Percentiles rank a stretch among this genome's conserved stretches.
Evolutionary conservation across 1,140 invertebrate genomes (phyloP).

Genomic region (Drosophila ironensis): DNA sequence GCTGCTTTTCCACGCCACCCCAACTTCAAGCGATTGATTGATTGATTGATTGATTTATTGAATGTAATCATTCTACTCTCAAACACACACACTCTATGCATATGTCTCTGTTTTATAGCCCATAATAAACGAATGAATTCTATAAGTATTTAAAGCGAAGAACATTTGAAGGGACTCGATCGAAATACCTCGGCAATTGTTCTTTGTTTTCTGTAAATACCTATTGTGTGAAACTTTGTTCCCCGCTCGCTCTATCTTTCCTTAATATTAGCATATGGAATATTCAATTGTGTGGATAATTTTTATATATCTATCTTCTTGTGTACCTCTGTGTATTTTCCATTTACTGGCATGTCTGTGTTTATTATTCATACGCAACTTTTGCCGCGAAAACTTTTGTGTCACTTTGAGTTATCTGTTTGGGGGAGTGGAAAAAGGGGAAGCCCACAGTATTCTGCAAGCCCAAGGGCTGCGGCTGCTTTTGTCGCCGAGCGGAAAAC

Average conservation of each 20-base stretch:
- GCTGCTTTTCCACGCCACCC: slow-evolving; percentile 23
- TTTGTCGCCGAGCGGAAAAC: slow-evolving; percentile 2
- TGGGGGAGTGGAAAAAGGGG: neutral
- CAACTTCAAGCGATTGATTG: slow-evolving; percentile 33
- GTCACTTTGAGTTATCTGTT: slow-evolving; percentile 55
- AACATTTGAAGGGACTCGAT: neutral
- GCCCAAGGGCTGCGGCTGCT: neutral
- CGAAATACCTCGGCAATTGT: neutral
- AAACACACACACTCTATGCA: too few species aligned
- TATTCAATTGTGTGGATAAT: slow-evolving; percentile 7
- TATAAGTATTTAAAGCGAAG: slow-evolving; percentile 21
- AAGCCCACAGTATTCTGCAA: neutral
- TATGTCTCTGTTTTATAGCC: slow-evolving; percentile 22
- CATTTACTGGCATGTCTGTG: slow-evolving; percentile 26
- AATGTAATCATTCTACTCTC: slow-evolving; percentile 46
- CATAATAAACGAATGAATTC: slow-evolving; percentile 60
- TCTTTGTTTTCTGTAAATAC: slow-evolving; percentile 21
- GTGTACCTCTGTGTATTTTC: slow-evolving; percentile 8
- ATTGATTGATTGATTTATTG: slow-evolving; percentile 62
- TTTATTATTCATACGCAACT: slow-evolving; percentile 72
- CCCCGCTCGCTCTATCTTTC: neutral
- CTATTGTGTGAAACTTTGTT: neutral
- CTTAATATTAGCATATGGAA: slow-evolving; percentile 6
- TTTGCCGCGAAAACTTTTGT: slow-evolving; percentile 50
- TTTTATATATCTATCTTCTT: slow-evolving; percentile 15